Evolutionary conservation across 1,140 invertebrate genomes (phyloP), one percentile per base, ranked within the genome.

Genomic region (Neotoxoptera formosana): DNA sequence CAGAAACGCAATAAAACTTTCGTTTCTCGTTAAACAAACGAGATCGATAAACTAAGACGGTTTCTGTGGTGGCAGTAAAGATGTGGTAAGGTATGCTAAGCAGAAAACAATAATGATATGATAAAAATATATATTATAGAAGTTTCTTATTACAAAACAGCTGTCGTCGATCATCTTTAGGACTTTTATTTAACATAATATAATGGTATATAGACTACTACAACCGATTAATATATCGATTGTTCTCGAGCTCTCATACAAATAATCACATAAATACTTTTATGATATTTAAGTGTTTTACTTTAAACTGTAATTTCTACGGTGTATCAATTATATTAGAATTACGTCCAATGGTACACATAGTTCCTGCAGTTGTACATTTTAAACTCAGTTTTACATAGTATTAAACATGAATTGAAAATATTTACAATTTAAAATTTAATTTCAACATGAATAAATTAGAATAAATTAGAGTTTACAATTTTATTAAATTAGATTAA

Each of bases 31-130:
- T 21, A 51, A 51, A 88, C 34, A 23, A 23, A 23, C 1, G 21
- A 90, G 21, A 90, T 90, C 88, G 23, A 60, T 90, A 90, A 56
- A 56, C 88, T 25, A 21, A 30, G 48, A 48, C 20, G n/a, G 87
- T 41, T 8, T 36, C 25, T 30, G 51, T 36, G 25, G 41, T 30
- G 34, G 3, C 23, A 9, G 87, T 56, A 25, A 4, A 25, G 9
- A 47, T 45, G 4, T 41, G 41, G 4, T 41, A 41, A 41, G 34
- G 88, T 56, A 34, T 51, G 7, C 53, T 60, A 36, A 34, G n/a
- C n/a, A 7, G 87, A 36, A 34, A 8, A n/a, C n/a, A n/a, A 56
- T 56, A 41, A 90, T 36, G 34, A 36, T 36, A 41, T 56, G 7
- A 60, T 56, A 53, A 76, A 76, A 83, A 83, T 67, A 14, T 67